Conservation (phyloP, 2,113 vertebrate genomes). For the Tyrannus savana region DNA sequence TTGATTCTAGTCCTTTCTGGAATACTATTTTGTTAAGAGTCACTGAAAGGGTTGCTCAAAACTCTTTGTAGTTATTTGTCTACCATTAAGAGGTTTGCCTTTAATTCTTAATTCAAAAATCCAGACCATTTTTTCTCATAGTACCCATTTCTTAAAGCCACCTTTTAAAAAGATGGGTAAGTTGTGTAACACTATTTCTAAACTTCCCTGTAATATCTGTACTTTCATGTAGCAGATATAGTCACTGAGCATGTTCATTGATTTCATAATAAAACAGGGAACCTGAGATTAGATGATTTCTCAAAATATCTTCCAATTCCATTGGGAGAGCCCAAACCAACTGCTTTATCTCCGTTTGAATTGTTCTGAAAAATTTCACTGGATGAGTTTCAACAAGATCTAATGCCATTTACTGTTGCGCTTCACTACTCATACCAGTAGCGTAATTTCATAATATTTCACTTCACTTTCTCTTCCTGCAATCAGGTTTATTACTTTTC, state of each 20-base stretch:
- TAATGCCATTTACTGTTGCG: neutral
- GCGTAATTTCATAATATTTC: neutral
- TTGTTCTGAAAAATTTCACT: neutral
- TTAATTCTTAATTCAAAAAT: neutral
- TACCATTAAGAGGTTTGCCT: neutral
- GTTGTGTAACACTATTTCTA: conserved; percentile 26
- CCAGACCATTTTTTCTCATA: neutral
- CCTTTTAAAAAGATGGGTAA: neutral
- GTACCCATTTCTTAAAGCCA: neutral
- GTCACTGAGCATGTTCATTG: neutral
- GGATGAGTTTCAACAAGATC: neutral
- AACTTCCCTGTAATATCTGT: neutral
- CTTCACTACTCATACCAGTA: neutral
- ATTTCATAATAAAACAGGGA: neutral
- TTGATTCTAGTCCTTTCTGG: neutral
- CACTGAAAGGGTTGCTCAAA: neutral
- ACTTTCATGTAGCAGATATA: neutral
- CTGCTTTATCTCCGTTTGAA: neutral
- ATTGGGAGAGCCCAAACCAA: neutral
- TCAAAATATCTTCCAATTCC: neutral
- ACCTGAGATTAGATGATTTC: neutral
- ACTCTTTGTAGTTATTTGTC: neutral
- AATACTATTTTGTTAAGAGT: neutral
- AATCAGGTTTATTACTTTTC: neutral
- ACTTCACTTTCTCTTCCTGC: neutral